Evolutionary conservation across 2,888 invertebrate genomes (phyloP).

Genomic region (Phyllotreta cruciferae): DNA sequence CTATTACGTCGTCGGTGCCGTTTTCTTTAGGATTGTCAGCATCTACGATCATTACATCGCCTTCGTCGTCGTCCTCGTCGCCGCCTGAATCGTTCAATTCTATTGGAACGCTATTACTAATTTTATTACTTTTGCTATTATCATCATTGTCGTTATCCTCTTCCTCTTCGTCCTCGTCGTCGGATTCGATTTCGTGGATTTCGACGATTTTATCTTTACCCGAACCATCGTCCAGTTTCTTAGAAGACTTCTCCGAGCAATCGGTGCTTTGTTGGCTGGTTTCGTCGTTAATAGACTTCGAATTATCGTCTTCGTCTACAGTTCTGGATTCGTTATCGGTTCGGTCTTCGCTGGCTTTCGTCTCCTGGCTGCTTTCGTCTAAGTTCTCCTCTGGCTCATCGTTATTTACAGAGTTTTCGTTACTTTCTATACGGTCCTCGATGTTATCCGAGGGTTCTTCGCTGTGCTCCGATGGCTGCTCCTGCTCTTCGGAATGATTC

Average conservation of each 20-base stretch:
- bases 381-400: conserved; percentile 26
- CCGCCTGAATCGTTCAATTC: conserved; percentile 55
- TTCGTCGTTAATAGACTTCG: conserved; percentile 34
- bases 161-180: conserved; percentile 41
- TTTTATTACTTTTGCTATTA: conserved; percentile 36
- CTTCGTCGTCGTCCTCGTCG: conserved; percentile 44
- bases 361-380: conserved; percentile 44
- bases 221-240: conserved; percentile 16
- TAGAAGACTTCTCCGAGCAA: conserved; percentile 21
- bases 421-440: conserved; percentile 18
- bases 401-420: conserved; percentile 26
- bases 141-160: conserved; percentile 24
- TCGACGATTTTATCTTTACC: conserved; percentile 39
- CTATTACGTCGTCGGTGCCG: conserved; percentile 50
- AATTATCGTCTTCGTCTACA: conserved; percentile 34
- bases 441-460: conserved; percentile 24
- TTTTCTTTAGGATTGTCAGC: conserved; percentile 47
- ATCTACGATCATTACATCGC: conserved; percentile 56
- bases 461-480: conserved; percentile 31
- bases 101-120: conserved; percentile 46
- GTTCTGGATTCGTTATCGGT: conserved; percentile 30
- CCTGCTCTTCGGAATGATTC: conserved; percentile 34
- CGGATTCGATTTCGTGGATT: conserved; percentile 49
- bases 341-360: conserved; percentile 34
- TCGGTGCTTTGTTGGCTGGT: conserved; percentile 17